Base-by-base conservation (phyloP, 1,140 invertebrate genomes). In the Idris sp. region DNA sequence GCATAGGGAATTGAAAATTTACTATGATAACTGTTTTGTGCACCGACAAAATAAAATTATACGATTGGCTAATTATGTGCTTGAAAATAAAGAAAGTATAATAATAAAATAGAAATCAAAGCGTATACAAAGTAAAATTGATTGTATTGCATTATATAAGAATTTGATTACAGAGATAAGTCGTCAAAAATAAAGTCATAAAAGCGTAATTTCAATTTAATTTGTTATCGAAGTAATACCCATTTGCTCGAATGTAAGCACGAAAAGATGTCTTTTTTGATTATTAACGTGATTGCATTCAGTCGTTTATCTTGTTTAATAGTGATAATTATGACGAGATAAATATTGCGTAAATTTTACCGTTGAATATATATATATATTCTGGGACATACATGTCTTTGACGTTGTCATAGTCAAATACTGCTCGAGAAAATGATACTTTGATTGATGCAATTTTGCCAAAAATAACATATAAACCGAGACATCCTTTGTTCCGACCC, bases 381-480 rank as follows among this genome's bases (percentile, higher is more conserved):
- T 11, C 8, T 10, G 31, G 10, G 11, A 4, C 10, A 10, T 33
- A 33, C 13, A 43, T 6, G 22, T 26, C 7, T 11, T n/a, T 10
- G 4, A 0, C 9, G 41, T 28, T 8, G 25, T 35, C 30, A 10
- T n/a, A 8, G 30, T n/a, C n/a, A n/a, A n/a, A n/a, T n/a, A n/a
- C n/a, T 2, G 10, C n/a, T 6, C 14, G 33, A 4, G 3, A 6
- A 2, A 22, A 10, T 31, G 31, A 43, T 64, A 44, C 28, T 9
- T 31, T 44, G 69, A 73, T 53, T 58, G 38, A 72, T 51, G 59
- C 51, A 67, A 62, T 74, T 67, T 62, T 36, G 56, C 10, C 44
- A 33, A 51, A 59, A 65, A 40, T 64, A 41, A 40, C 18, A 46
- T 16, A n/a, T n/a, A n/a, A 44, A 51, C 31, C 46, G 38, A 40